Conservation (phyloP, 2,888 invertebrate genomes). For the Cheilosia pagana region DNA sequence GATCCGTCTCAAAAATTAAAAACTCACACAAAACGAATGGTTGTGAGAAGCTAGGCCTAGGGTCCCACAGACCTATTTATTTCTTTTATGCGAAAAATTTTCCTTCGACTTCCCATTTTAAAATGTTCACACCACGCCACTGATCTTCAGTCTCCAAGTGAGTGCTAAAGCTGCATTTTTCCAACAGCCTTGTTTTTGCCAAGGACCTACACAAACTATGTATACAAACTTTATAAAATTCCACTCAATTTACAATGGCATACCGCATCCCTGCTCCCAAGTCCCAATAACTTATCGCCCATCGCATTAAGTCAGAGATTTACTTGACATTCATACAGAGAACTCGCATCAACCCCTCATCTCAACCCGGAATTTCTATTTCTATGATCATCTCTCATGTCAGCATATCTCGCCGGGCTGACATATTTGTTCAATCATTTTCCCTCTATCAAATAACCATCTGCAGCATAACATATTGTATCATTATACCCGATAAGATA, state of each 20-base stretch:
- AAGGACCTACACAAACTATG: too few species aligned
- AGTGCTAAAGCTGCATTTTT: too few species aligned
- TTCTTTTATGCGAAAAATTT: too few species aligned
- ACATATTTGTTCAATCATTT: conserved; percentile 44
- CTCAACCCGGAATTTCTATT: conserved; percentile 33
- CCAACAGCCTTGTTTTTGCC: too few species aligned
- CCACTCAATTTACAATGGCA: neutral
- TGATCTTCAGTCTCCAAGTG: too few species aligned
- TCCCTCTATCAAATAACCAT: conserved; percentile 43
- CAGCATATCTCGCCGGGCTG: conserved; percentile 19
- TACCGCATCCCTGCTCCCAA: neutral
- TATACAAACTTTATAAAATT: too few species aligned
- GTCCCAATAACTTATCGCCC: neutral
- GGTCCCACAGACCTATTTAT: too few species aligned
- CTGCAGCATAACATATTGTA: conserved; percentile 11
- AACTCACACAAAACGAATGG: too few species aligned
- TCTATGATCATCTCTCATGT: conserved; percentile 46
- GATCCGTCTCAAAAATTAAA: too few species aligned
- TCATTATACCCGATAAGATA: conserved; percentile 64
- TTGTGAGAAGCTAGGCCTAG: too few species aligned
- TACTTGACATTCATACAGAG: conserved; percentile 29
- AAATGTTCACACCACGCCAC: too few species aligned
- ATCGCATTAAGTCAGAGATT: neutral
- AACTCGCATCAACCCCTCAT: conserved; percentile 31
- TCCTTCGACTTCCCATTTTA: too few species aligned